These are phyloP conservation scores for Oscheius sp. DNA, from an alignment of 2,888 invertebrate species.

Conservation along the genomic window DNA sequence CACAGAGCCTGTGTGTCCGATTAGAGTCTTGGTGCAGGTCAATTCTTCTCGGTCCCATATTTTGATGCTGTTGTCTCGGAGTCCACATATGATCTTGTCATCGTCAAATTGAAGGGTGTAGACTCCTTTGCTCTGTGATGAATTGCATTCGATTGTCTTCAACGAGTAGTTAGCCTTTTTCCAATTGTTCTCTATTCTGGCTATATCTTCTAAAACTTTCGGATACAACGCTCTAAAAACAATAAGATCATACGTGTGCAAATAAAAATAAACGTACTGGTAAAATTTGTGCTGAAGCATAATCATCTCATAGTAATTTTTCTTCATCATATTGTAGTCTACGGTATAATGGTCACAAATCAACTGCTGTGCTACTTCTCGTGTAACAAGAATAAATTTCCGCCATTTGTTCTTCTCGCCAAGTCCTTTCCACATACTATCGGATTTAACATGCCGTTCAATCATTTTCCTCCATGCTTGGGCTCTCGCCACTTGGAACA, in stretches of 20 bases:
- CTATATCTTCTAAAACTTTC: conserved; percentile 85
- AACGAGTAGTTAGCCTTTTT: conserved; percentile 92
- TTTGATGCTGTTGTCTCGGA: conserved; percentile 99
- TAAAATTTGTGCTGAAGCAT: conserved; percentile 91
- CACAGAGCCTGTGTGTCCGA: conserved; percentile 98
- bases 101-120: conserved; percentile 99
- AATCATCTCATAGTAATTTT: conserved; percentile 45
- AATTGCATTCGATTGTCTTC: conserved; percentile 96
- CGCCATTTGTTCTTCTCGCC: conserved; percentile 97
- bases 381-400: conserved; percentile 93
- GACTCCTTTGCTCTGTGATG: conserved; percentile 97
- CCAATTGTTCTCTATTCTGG: conserved; percentile 97
- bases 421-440: conserved; percentile 93
- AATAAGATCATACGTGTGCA: no score
- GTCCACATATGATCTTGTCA: conserved; percentile 96
- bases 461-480: conserved; percentile 99
- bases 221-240: conserved; percentile 82
- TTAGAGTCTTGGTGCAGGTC: conserved; percentile 87
- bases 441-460: conserved; percentile 89
- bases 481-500: conserved; percentile 92
- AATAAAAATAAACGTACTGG: conserved; percentile 77
- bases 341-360: conserved; percentile 51
- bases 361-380: conserved; percentile 82
- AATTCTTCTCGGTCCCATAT: conserved; percentile 94
- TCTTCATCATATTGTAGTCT: conserved; percentile 33